phyloP scores from a whole-genome alignment of 2,113 vertebrate species.

The Procavia capensis region DNA sequence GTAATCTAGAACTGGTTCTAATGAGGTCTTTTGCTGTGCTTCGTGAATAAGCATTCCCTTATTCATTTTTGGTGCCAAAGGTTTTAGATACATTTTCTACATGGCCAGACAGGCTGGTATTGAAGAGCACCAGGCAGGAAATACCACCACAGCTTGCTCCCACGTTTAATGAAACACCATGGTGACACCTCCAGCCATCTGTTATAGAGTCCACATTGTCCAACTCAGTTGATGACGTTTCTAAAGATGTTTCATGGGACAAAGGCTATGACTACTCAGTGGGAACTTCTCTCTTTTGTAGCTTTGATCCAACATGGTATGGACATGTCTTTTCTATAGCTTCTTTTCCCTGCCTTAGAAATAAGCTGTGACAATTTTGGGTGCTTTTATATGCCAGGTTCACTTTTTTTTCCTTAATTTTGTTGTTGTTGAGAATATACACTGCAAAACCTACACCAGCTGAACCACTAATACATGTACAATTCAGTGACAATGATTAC shows the following conservation, averaged over 20 bases:
- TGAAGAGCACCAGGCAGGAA: not conserved
- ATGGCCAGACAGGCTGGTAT: not conserved
- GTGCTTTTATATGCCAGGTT: not conserved
- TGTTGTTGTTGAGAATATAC: too few relatives aligned
- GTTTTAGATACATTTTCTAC: not conserved
- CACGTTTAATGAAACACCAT: not conserved
- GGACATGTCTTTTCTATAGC: not conserved
- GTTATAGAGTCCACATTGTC: not conserved
- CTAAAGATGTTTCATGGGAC: not conserved
- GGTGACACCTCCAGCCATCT: too few relatives aligned
- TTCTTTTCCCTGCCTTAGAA: not conserved
- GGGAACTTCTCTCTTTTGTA: not conserved
- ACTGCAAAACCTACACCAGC: too few relatives aligned
- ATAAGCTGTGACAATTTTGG: not conserved
- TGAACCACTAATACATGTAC: too few relatives aligned
- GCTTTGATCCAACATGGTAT: not conserved
- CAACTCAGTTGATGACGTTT: not conserved
- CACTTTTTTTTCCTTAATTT: not conserved
- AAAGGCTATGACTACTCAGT: not conserved
- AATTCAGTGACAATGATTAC: too few relatives aligned
- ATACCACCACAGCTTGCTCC: not conserved
- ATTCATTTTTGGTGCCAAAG: not conserved
- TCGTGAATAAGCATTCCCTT: not conserved
- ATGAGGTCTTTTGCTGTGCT: not conserved
- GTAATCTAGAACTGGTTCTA: not conserved